phyloP scores from a whole-genome alignment of 1,140 invertebrate species.

The Neomicropteryx cornuta region DNA sequence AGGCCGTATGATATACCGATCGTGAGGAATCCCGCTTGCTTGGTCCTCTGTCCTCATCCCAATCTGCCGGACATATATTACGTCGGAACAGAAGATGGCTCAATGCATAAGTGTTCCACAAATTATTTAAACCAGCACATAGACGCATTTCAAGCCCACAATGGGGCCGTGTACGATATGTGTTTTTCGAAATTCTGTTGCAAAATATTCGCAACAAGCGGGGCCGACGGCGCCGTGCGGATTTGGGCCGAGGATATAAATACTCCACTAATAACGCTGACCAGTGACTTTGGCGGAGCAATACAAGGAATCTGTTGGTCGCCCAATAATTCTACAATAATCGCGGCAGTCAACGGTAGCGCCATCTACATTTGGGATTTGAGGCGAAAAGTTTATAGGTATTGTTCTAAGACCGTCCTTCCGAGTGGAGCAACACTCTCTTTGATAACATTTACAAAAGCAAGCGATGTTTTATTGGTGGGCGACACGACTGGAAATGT shows the following conservation, averaged over 20 bases:
- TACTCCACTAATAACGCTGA: slow-evolving; percentile 51
- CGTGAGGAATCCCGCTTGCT: slow-evolving; percentile 44
- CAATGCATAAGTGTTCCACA: slow-evolving; percentile 63
- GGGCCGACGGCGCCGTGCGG: slow-evolving; percentile 69
- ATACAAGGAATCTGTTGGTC: slow-evolving; percentile 65
- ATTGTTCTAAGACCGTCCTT: slow-evolving; percentile 45
- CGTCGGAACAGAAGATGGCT: slow-evolving; percentile 75
- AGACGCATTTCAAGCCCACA: slow-evolving; percentile 63
- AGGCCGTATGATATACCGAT: slow-evolving; percentile 39
- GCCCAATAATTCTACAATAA: slow-evolving; percentile 70
- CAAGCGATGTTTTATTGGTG: slow-evolving; percentile 53
- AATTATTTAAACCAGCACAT: slow-evolving; percentile 54
- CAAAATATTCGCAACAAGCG: slow-evolving; percentile 67
- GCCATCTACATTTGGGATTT: slow-evolving; percentile 65
- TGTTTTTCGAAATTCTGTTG: slow-evolving; percentile 69
- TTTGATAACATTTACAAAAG: slow-evolving; percentile 45
- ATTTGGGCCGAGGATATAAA: slow-evolving; percentile 62
- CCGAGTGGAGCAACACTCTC: slow-evolving; percentile 31
- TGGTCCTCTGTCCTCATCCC: slow-evolving; percentile 55
- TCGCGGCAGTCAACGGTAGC: slow-evolving; percentile 62
- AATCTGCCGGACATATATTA: slow-evolving; percentile 54
- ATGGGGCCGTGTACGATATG: slow-evolving; percentile 65
- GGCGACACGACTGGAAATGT: slow-evolving; percentile 51
- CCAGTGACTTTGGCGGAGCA: slow-evolving; percentile 37
- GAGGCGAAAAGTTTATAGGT: slow-evolving; percentile 48